These are phyloP conservation scores for Melolontha melolontha DNA, from an alignment of 2,888 invertebrate species.

Conservation along the genomic window DNA sequence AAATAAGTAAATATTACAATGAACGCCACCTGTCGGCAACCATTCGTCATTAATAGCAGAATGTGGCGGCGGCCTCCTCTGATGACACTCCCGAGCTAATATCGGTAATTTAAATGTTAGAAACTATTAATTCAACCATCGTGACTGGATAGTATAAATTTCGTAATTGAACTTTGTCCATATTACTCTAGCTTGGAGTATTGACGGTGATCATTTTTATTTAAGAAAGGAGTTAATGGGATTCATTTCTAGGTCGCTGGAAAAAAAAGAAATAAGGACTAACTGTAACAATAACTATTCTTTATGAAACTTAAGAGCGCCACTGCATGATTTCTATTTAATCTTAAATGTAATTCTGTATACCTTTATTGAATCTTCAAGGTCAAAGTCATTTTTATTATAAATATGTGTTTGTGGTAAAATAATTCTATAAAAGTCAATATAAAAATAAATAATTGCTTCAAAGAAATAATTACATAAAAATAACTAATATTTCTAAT, in stretches of 20 bases:
- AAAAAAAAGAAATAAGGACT: slow-evolving; percentile 5
- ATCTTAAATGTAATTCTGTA: no score
- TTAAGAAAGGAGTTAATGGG: no score
- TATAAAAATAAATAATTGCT: no score
- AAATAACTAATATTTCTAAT: no score
- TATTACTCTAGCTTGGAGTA: neutral
- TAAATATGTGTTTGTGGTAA: no score
- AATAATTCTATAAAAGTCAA: no score
- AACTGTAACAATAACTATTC: neutral
- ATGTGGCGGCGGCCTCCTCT: neutral
- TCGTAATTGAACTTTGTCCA: slow-evolving; percentile 24
- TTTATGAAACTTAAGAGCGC: no score
- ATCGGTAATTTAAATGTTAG: slow-evolving; percentile 7
- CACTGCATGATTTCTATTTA: no score
- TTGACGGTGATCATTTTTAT: no score
- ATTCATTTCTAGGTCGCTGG: neutral
- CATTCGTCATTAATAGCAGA: slow-evolving; percentile 20
- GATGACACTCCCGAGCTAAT: neutral
- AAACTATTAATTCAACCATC: slow-evolving; percentile 10
- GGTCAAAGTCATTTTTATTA: no score
- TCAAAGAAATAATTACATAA: no score
- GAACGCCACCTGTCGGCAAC: slow-evolving; percentile 23
- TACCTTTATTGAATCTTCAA: no score
- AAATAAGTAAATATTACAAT: slow-evolving; percentile 30
- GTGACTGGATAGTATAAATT: slow-evolving; percentile 23